phyloP scores from a whole-genome alignment of 2,113 vertebrate species.

The Xiphorhynchus elegans region DNA sequence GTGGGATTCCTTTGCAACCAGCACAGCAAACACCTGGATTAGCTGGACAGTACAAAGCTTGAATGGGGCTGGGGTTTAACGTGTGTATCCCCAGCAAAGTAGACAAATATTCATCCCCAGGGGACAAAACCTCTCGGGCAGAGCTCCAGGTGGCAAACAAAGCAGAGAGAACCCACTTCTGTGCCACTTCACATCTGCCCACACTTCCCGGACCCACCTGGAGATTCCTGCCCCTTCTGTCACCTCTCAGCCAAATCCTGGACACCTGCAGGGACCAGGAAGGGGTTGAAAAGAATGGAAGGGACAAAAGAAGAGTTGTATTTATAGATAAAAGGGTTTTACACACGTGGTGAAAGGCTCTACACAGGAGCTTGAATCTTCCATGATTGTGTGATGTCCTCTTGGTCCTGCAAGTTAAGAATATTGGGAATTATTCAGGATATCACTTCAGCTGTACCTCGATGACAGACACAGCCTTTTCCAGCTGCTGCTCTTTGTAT shows the following conservation, averaged over 20 bases:
- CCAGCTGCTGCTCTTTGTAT: not conserved
- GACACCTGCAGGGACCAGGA: not conserved
- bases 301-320: not conserved
- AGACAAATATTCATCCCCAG: not conserved
- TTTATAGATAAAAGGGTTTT: rapidly evolving
- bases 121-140: not conserved
- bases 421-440: not conserved
- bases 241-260: not conserved
- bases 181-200: not conserved
- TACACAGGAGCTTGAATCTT: rapidly evolving
- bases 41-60: not conserved
- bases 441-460: not conserved
- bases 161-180: not conserved
- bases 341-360: rapidly evolving
- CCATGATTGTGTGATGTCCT: not conserved
- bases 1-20: rapidly evolving
- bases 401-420: not conserved
- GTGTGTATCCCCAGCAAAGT: not conserved
- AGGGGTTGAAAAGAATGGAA: rapidly evolving
- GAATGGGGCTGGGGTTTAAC: not conserved
- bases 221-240: not conserved
- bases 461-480: not conserved
- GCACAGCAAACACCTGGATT: not conserved
- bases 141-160: not conserved
- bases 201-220: rapidly evolving